A percentile compares a stretch with the other conserved stretches of the same genome.
Conservation (phyloP, 2,113 vertebrate genomes). For the Pelecanus crispus region DNA sequence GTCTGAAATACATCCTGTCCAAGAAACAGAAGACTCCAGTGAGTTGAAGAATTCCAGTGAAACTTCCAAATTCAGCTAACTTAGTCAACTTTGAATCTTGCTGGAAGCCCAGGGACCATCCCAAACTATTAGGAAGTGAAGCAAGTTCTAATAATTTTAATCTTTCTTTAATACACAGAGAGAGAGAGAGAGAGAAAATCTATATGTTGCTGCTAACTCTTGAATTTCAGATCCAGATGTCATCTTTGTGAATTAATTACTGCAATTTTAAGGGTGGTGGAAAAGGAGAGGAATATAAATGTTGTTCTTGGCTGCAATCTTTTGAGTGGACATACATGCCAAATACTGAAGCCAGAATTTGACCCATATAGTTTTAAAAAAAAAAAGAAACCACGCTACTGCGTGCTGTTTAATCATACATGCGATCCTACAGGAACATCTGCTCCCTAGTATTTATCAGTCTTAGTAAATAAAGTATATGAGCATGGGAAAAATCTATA, state of each 20-base stretch:
- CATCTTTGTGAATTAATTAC: not conserved
- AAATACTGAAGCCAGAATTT: not conserved
- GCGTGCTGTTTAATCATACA: not conserved
- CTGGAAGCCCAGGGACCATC: not conserved
- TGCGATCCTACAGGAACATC: not conserved
- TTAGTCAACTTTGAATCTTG: not conserved
- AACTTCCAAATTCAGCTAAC: not conserved
- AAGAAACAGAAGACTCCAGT: constrained; percentile 35
- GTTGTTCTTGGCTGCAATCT: not conserved
- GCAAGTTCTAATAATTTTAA: not conserved
- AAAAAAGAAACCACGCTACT: not conserved
- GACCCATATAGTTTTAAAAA: not conserved
- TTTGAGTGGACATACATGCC: not conserved
- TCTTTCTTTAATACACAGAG: not conserved
- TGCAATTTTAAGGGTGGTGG: not conserved
- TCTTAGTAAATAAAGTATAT: not conserved
- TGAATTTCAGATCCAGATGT: not conserved
- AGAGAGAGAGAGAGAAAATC: not conserved
- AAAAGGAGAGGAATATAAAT: not conserved
- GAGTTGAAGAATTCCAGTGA: not conserved
- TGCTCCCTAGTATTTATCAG: not conserved
- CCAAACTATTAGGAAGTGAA: not conserved
- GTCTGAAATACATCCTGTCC: not conserved
- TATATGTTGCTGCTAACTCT: not conserved
- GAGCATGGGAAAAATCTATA: not conserved